Conservation (phyloP, 2,113 vertebrate genomes). For the Pelecanus crispus region DNA sequence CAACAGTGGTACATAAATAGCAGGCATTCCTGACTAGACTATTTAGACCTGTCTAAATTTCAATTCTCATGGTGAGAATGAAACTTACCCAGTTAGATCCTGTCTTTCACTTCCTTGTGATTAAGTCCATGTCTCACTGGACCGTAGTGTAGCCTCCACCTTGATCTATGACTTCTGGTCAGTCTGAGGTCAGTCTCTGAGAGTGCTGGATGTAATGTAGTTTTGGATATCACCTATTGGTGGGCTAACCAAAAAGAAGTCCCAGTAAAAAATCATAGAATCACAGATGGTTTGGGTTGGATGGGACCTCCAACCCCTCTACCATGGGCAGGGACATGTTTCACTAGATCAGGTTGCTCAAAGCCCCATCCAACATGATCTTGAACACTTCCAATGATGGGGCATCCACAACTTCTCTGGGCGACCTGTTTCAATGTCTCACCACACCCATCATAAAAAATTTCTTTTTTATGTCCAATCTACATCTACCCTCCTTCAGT, state of each 20-base stretch:
- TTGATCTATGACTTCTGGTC: background rate
- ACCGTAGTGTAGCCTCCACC: accelerated
- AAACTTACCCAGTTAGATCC: background rate
- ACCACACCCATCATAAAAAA: background rate
- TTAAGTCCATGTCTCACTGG: background rate
- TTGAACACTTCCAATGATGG: background rate
- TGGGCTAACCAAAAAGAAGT: background rate
- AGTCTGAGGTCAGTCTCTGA: background rate
- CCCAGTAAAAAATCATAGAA: background rate
- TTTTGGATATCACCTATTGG: background rate
- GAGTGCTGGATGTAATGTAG: background rate
- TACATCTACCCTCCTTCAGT: background rate
- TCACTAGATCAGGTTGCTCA: background rate
- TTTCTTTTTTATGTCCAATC: background rate
- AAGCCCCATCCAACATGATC: background rate
- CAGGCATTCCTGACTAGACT: background rate
- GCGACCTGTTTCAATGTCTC: background rate
- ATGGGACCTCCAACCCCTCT: background rate
- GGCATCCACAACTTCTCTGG: background rate
- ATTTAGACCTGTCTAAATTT: background rate
- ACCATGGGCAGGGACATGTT: too few relatives aligned
- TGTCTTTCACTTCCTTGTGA: background rate
- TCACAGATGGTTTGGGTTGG: background rate
- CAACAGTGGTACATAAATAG: background rate
- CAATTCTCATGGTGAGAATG: background rate